Conservation (phyloP, 1,140 invertebrate genomes). For the Drosophila aff. region DNA sequence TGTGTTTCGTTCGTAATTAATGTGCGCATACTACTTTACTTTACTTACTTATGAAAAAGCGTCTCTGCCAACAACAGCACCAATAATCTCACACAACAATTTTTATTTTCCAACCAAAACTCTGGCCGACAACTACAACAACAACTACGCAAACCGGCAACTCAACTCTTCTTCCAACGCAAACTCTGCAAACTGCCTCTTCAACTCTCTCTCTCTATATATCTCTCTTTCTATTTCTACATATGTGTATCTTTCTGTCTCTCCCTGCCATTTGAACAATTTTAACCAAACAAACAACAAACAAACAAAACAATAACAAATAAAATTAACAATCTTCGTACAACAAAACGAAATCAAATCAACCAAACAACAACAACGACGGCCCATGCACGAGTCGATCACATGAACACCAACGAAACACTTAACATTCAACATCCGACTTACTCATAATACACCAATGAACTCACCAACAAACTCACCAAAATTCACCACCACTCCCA, state of each 20-base stretch:
- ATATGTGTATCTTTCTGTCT: slow-evolving; percentile 46
- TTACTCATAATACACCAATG: slow-evolving; percentile 17
- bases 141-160: slow-evolving; percentile 70
- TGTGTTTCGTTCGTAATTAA: slow-evolving; percentile 9
- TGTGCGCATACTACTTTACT: slow-evolving; percentile 26
- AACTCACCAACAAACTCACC: slow-evolving; percentile 22
- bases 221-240: slow-evolving; percentile 49
- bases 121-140: slow-evolving; percentile 68
- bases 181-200: slow-evolving; percentile 71
- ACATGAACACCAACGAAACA: slow-evolving; percentile 16
- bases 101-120: slow-evolving; percentile 75
- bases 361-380: slow-evolving; percentile 37
- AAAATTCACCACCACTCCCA: slow-evolving; percentile 18
- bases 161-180: slow-evolving; percentile 57
- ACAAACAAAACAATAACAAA: slow-evolving; percentile 7
- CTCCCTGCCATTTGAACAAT: slow-evolving; percentile 53
- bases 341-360: slow-evolving; percentile 34
- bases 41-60: slow-evolving; percentile 57
- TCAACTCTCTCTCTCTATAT: slow-evolving; percentile 70
- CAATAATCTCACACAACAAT: slow-evolving; percentile 74
- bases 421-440: slow-evolving; percentile 10
- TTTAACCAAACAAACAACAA: slow-evolving; percentile 36
- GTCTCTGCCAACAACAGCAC: slow-evolving; percentile 59
- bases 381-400: slow-evolving; percentile 24
- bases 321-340: slow-evolving; percentile 22